A percentile compares a stretch with the other conserved stretches of the same genome.
phyloP scores from a whole-genome alignment of 30 jellyfish, hydroid and myxozoan species.

The Sanderia malayensis region DNA sequence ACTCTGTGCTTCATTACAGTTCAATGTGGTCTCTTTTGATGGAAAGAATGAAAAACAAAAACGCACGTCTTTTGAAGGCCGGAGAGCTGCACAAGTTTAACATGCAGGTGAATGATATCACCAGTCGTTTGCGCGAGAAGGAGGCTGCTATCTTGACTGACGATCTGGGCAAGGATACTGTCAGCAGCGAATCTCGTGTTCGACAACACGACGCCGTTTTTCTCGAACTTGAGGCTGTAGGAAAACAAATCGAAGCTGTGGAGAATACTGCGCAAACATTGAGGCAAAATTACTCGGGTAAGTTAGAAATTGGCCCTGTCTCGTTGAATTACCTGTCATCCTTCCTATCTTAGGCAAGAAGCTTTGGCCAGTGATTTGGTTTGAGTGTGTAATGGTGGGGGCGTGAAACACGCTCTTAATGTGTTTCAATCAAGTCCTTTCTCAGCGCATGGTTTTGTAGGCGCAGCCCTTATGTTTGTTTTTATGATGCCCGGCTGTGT shows the following conservation, averaged over 20 bases:
- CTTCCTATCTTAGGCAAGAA: too few relatives aligned
- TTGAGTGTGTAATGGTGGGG: too few relatives aligned
- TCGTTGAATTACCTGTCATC: too few relatives aligned
- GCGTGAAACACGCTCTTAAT: too few relatives aligned
- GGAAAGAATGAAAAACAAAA: conserved; percentile 56
- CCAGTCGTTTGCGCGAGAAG: conserved; percentile 45
- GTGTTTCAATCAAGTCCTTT: too few relatives aligned
- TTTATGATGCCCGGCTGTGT: too few relatives aligned
- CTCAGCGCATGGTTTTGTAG: too few relatives aligned
- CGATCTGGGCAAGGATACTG: conserved; percentile 55
- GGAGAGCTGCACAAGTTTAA: conserved; percentile 74
- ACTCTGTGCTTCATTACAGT: too few relatives aligned
- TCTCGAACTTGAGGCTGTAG: conserved; percentile 52
- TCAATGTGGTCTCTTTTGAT: conserved; percentile 59
- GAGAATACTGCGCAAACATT: conserved; percentile 20
- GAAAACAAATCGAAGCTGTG: conserved; percentile 38
- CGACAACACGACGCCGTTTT: conserved; percentile 49
- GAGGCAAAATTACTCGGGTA: conserved; percentile 29
- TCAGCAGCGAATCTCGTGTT: conserved; percentile 46
- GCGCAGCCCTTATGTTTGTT: too few relatives aligned
- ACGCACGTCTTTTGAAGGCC: conserved; percentile 52
- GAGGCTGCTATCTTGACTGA: conserved; percentile 7
- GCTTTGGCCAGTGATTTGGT: too few relatives aligned
- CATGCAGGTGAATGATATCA: conserved; percentile 46
- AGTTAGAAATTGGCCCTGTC: too few relatives aligned